Percentiles rank a stretch among this genome's conserved stretches.
Evolutionary conservation across 2,797 vertebrate genomes (phyloP).

Genomic region (Sebastes jordani): DNA sequence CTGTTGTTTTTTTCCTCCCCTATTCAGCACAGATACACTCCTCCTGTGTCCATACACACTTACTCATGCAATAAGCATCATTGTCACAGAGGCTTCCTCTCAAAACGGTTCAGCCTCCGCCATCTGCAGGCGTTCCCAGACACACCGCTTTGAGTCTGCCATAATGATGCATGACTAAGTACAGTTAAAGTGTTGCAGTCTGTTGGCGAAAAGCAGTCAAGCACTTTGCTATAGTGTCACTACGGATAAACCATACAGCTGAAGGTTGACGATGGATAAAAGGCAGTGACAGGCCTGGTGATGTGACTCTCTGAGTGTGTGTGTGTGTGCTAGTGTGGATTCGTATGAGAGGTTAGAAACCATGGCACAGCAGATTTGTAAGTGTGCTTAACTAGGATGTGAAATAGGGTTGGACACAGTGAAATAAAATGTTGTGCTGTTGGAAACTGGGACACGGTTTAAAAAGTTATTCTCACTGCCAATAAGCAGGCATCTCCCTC

Average conservation of each 20-base stretch:
- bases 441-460: constrained; percentile 75
- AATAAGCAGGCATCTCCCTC: constrained; percentile 56
- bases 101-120: constrained; percentile 77
- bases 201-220: constrained; percentile 84
- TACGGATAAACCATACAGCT: constrained; percentile 81
- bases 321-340: constrained; percentile 33
- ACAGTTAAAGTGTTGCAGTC: constrained; percentile 85
- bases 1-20: background rate
- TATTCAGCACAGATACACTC: constrained; percentile 46
- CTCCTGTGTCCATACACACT: constrained; percentile 67
- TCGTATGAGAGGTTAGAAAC: constrained; percentile 73
- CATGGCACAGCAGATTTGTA: constrained; percentile 78
- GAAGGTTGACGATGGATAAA: constrained; percentile 83
- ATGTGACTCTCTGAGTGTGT: constrained; percentile 63
- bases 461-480: constrained; percentile 73
- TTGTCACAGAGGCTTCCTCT: constrained; percentile 77
- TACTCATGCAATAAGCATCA: constrained; percentile 80
- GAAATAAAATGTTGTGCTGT: constrained; percentile 77
- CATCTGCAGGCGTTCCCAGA: constrained; percentile 82
- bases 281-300: constrained; percentile 81
- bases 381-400: constrained; percentile 75
- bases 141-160: constrained; percentile 79
- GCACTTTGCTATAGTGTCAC: constrained; percentile 84
- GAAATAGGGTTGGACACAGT: constrained; percentile 76
- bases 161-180: constrained; percentile 85